These are phyloP conservation scores for Muschampia plurimacula DNA, from an alignment of 2,888 invertebrate genomes.

Conservation along the genomic window DNA sequence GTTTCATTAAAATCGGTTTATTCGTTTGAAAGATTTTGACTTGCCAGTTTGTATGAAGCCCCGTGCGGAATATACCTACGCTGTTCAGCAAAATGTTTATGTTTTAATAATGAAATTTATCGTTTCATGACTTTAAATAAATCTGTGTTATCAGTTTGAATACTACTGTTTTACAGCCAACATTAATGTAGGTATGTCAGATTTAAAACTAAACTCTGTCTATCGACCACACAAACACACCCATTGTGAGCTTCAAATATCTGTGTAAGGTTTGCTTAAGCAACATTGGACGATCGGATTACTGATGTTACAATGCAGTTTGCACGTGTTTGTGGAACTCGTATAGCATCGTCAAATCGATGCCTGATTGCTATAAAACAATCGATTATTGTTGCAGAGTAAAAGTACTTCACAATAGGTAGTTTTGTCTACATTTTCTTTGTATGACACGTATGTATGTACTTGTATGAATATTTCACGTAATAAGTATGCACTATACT, in stretches of 20 bases:
- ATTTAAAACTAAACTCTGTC: neutral
- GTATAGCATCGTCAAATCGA: conserved; percentile 49
- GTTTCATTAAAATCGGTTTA: too few relatives aligned
- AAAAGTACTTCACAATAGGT: neutral
- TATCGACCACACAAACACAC: neutral
- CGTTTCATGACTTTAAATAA: too few relatives aligned
- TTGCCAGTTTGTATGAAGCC: too few relatives aligned
- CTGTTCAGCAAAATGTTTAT: too few relatives aligned
- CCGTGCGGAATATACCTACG: too few relatives aligned
- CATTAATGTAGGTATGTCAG: neutral
- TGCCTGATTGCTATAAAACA: conserved; percentile 57
- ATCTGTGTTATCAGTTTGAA: too few relatives aligned
- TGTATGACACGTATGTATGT: neutral
- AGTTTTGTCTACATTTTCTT: neutral
- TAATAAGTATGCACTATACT: neutral
- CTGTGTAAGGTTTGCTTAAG: conserved; percentile 13
- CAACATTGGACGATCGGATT: conserved; percentile 21
- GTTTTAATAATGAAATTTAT: too few relatives aligned
- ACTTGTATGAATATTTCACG: neutral
- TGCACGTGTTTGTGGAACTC: conserved; percentile 38
- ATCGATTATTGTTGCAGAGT: conserved; percentile 20
- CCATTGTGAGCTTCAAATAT: conserved; percentile 13
- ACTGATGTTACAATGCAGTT: conserved; percentile 24
- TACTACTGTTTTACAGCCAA: neutral
- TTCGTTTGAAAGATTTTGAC: too few relatives aligned